Base-by-base conservation (phyloP, 2,113 vertebrate genomes). In the Alligator mississippiensis region DNA sequence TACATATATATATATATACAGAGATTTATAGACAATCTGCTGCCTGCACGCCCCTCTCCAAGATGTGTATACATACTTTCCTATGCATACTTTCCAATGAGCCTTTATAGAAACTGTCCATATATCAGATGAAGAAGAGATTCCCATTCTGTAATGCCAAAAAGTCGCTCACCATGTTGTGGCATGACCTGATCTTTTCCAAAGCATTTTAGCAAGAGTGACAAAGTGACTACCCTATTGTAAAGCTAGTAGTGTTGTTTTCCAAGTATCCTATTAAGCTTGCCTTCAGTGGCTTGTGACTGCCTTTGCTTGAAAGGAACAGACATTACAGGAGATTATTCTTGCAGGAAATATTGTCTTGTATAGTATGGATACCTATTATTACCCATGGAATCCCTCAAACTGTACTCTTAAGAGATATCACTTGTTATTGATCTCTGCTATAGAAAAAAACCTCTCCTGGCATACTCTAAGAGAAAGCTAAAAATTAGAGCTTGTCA, bases 311-410 rank as follows among this genome's bases (percentile, higher is more conserved):
- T 92, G 24, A 61, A 82, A 95, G 84, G 34, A 93, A 5, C 18
- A 93, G 81, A 86, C 58, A 81, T 15, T 80, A 63, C 80, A 25
- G 55, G 70, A 95, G 70, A 55, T 93, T 81, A 94, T 6, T 10
- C 27, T 89, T n/a, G 5, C 60, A 82, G 77, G 91, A 94, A 84
- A 77, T 59, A 93, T 92, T 80, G 11, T 14, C 34, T 94, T 82
- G 11, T 80, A 61, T 92, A 91, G 91, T 68, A 60, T 13, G 80
- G 22, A 94, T 95, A 92, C 70, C 77, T 96, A 82, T 91, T 77
- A 87, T 95, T 97, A 96, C 62, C 78, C 84, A 22, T 55, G 84
- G 72, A 97, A 93, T 94, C 75, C 13, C n/a, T 95, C 84, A 95
- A 97, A 96, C 95, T n/a, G 30, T 14, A 3, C 21, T 78, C 87